Percentiles rank a stretch among this genome's conserved stretches.
These are phyloP conservation scores for Bradypodion pumilum DNA, from an alignment of 2,797 vertebrate species.

Conservation along the genomic window DNA sequence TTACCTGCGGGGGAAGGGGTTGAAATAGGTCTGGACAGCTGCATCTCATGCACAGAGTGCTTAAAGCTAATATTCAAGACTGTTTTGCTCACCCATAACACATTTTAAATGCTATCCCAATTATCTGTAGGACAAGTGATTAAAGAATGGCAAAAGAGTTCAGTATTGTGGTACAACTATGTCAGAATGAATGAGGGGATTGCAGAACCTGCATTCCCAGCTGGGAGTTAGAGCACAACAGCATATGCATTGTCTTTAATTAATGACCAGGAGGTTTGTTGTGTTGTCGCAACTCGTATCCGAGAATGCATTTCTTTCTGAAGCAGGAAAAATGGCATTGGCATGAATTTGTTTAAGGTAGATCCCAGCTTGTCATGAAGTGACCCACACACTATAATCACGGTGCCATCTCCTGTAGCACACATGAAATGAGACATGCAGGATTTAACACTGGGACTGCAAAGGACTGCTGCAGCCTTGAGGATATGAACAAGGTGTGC, in stretches of 20 bases:
- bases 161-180: background rate
- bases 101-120: background rate
- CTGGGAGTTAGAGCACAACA: background rate
- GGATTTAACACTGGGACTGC: too few relatives aligned
- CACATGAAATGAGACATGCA: too few relatives aligned
- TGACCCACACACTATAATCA: too few relatives aligned
- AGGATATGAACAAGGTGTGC: too few relatives aligned
- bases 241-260: background rate
- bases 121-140: background rate
- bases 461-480: too few relatives aligned
- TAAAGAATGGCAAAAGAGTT: background rate
- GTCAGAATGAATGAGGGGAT: background rate
- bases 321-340: too few relatives aligned
- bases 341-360: too few relatives aligned
- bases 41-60: background rate
- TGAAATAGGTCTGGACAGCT: background rate
- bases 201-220: background rate
- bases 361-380: too few relatives aligned
- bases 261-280: background rate
- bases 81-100: background rate
- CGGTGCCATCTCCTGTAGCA: too few relatives aligned
- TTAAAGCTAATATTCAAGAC: conserved; percentile 1
- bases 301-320: too few relatives aligned
- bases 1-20: background rate
- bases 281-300: too few relatives aligned